Evolutionary conservation across 2,888 invertebrate species (phyloP).

Genomic region (Monochamus alternatus): DNA sequence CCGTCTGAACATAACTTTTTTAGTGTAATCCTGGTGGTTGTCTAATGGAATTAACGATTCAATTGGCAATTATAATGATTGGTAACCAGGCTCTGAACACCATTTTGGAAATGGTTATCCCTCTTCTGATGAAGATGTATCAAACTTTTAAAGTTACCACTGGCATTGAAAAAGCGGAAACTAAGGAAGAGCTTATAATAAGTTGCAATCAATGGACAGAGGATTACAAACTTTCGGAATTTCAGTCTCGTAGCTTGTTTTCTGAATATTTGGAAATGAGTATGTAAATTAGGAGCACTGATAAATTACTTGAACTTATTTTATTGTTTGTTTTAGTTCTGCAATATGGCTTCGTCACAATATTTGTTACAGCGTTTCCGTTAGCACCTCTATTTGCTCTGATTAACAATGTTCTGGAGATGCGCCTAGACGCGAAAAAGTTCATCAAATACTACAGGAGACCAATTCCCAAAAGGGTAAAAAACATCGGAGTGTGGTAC

Average conservation of each 20-base stretch:
- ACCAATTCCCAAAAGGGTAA: conserved; percentile 82
- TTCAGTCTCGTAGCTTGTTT: conserved; percentile 81
- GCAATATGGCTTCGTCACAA: conserved; percentile 89
- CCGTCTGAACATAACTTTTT: conserved; percentile 42
- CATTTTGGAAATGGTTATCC: conserved; percentile 84
- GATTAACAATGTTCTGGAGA: conserved; percentile 87
- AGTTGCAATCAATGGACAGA: conserved; percentile 82
- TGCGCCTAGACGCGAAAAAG: conserved; percentile 88
- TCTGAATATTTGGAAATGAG: conserved; percentile 91
- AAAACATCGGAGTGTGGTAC: conserved; percentile 87
- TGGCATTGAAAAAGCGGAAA: conserved; percentile 69
- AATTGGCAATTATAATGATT: conserved; percentile 88
- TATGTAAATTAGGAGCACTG: conserved; percentile 64
- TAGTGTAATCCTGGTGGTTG: conserved; percentile 90
- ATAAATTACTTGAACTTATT: not conserved
- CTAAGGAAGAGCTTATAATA: conserved; percentile 67
- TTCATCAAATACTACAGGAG: conserved; percentile 82
- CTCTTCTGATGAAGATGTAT: conserved; percentile 76
- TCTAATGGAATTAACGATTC: conserved; percentile 88
- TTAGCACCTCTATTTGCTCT: conserved; percentile 88
- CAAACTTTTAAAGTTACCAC: conserved; percentile 70
- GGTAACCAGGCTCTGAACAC: conserved; percentile 89
- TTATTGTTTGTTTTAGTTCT: conserved; percentile 75
- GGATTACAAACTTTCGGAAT: conserved; percentile 80
- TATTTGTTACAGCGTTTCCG: conserved; percentile 91